Conservation (phyloP, 1,140 invertebrate species). For the Batillaria attramentaria region DNA sequence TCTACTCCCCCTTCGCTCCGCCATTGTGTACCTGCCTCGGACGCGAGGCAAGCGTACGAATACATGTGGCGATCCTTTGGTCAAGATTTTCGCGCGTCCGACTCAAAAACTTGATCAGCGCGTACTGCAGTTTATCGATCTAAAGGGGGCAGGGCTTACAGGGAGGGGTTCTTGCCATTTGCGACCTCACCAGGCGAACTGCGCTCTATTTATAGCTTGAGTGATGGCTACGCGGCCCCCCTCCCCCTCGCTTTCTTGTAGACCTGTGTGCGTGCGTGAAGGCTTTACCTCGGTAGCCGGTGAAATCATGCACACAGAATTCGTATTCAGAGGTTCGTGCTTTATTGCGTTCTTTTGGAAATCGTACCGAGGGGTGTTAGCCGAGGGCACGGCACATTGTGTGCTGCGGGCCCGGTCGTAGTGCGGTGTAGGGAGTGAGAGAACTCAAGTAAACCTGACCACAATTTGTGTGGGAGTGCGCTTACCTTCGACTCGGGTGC, state of each 20-base stretch:
- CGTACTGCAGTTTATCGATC: constrained; percentile 17
- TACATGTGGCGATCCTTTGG: not conserved
- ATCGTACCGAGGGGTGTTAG: not conserved
- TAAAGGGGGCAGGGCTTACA: constrained; percentile 3
- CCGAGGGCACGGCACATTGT: not conserved
- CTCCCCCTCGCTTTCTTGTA: not conserved
- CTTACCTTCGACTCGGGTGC: no score
- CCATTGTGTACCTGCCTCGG: no score
- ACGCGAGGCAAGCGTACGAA: not conserved
- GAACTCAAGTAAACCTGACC: no score
- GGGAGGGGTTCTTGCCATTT: not conserved
- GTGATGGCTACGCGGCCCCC: constrained; percentile 10
- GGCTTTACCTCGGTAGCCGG: not conserved
- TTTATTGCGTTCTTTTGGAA: not conserved
- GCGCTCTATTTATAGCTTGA: constrained; percentile 23
- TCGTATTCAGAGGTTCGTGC: not conserved
- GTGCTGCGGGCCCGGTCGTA: not conserved
- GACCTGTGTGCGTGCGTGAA: constrained; percentile 17
- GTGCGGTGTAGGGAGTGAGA: no score
- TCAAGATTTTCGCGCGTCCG: not conserved
- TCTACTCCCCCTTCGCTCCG: not conserved
- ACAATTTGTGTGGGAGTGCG: no score
- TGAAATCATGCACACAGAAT: no score
- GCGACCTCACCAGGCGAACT: constrained; percentile 7
- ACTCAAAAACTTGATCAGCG: not conserved